phyloP scores from a whole-genome alignment of 2,888 invertebrate genomes.

The Lottia gigantea region DNA sequence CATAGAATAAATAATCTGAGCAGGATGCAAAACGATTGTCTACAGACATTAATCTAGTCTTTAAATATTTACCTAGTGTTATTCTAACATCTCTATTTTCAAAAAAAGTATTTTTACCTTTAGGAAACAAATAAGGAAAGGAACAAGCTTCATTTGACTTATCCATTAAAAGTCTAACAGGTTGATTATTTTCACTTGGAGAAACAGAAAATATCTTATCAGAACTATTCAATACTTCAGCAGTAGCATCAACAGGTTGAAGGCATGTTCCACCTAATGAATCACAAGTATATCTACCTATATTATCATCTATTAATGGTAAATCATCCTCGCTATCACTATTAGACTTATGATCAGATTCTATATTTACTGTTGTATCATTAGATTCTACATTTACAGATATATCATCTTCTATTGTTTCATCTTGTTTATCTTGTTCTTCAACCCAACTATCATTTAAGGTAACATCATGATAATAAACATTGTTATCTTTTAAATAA shows the following conservation, averaged over 20 bases:
- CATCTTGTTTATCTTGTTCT: no score
- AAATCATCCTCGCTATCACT: background rate
- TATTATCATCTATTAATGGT: no score
- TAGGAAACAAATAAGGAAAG: constrained; percentile 29
- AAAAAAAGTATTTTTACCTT: constrained; percentile 12
- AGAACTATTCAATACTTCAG: constrained; percentile 17
- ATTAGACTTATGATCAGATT: no score
- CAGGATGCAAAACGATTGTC: constrained; percentile 25
- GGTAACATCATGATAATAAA: no score
- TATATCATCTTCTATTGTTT: no score
- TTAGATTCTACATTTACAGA: no score
- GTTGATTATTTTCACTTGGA: constrained; percentile 15
- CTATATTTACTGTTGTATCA: no score
- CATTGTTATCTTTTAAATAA: no score
- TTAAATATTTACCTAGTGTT: constrained; percentile 19
- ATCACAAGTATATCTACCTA: background rate
- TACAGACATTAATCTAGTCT: constrained; percentile 17
- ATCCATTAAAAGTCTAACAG: constrained; percentile 15
- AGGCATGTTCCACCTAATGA: constrained; percentile 21
- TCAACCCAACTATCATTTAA: no score
- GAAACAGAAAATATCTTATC: constrained; percentile 27
- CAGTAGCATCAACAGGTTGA: constrained; percentile 23
- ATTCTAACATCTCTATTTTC: constrained; percentile 13
- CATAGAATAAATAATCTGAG: constrained; percentile 24
- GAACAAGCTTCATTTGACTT: constrained; percentile 22